Base-by-base conservation (phyloP, 2,113 vertebrate genomes). In the Brachyhypopomus occidentalis region DNA sequence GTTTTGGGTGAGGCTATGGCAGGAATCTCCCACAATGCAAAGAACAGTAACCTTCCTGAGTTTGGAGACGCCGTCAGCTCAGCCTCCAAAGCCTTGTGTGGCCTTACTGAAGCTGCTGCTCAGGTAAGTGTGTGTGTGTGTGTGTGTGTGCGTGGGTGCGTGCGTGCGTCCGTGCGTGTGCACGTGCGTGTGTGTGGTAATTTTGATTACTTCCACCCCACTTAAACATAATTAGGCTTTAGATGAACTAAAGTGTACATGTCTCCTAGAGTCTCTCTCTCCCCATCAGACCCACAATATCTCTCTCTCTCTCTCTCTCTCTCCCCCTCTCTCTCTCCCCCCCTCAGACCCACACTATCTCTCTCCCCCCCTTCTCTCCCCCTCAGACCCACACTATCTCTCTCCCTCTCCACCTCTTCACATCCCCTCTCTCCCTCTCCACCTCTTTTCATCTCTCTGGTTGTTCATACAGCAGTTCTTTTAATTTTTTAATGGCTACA, bases 1-100 rank as follows among this genome's bases (percentile, higher is more conserved):
- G 92, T 99, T 56, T 94, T 99, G 27, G 98, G 97, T 0, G 97
- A 99, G 82, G 97, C 98, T 84, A 99, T 99, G 95, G 96, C 96
- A 3, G 97, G 97, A 14, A 98, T 99, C 87, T 99, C 97, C 60
- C 96, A 99, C 90, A 96, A 98, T 0, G 97, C 97, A 84, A 99
- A 99, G 91, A 98, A 97, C 72, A 97, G 97, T 73, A 97, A 97
- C 86, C 90, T 99, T 78, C 95, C 96, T 0, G 97, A 98, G 83
- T 99, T 99, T 1, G 96, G 98, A 0, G 96, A 99, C 0, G 96
- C 97, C 0, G 95, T 99, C 80, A 93, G 96, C 64, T 94, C 92
- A 0, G 97, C 95, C 16, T 99, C 98, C 78, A 99, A 98, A 90
- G 98, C 97, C 5, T 91, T 99, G 48, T 99, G 98, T 0, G 98